Base-by-base conservation (phyloP, 1,140 invertebrate species). In the Musca domestica region DNA sequence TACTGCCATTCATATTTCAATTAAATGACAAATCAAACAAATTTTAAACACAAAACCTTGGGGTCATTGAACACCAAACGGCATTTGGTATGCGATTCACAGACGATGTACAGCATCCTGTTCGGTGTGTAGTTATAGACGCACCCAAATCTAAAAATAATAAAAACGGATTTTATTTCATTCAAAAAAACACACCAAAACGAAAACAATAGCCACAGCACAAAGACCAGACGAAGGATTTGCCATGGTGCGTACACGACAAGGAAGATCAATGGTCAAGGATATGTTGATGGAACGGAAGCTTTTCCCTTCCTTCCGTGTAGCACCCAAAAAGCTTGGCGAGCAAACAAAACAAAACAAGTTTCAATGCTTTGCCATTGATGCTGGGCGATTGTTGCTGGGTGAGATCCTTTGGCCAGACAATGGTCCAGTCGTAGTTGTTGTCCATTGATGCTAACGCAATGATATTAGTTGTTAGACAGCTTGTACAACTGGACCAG, bases 221-320 rank as follows among this genome's bases (percentile, higher is more conserved):
- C 56, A 61, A 34, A 41, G 7, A n/a, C 56, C 30, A 41, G 34
- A 41, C 34, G 27, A 61, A 17, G 10, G 27, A 34, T 61, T 58
- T 61, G 10, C 27, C 5, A 23, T 54, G 1, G 23, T 34, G 15
- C 6, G 25, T n/a, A 25, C 25, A 22, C n/a, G 27, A 17, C 22
- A 6, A 67, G 52, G 27, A 72, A 73, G 77, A 74, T 79, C 77
- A 79, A 75, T 76, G 77, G 77, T 79, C 77, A 79, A 79, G 77
- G 77, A 77, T 79, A 72, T 47, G 34, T 63, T 14, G 58, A 25
- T 20, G 46, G 49, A 61, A 25, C 58, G 46, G 20, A 61, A 47
- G 30, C 23, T 64, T 64, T 34, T 67, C 58, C 41, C 48, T 69
- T 1, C 69, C 54, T 66, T 58, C 68, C 66, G 61, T 30, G 54